Conservation (phyloP, 2,888 invertebrate genomes). For the Caenorhabditis uteleia region DNA sequence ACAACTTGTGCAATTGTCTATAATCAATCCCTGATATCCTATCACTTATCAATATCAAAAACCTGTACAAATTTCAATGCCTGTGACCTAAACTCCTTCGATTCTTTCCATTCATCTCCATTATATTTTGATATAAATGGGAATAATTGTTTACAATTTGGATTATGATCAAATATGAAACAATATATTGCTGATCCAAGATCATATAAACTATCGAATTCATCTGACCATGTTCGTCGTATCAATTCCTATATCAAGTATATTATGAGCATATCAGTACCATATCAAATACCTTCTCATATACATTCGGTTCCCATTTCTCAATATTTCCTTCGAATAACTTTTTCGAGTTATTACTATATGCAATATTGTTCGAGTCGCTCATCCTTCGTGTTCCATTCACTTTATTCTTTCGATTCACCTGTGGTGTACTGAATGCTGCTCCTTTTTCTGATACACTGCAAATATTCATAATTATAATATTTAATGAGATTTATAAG, state of each 20-base stretch:
- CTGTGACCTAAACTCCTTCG: conserved; percentile 61
- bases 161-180: conserved; percentile 64
- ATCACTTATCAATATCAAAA: neutral
- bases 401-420: conserved; percentile 42
- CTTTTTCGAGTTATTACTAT: conserved; percentile 27
- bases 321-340: conserved; percentile 48
- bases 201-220: conserved; percentile 65
- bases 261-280: conserved; percentile 5
- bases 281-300: conserved; percentile 46
- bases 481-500: too few relatives aligned
- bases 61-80: conserved; percentile 66
- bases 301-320: conserved; percentile 60
- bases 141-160: conserved; percentile 62
- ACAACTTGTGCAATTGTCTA: conserved; percentile 63
- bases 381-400: conserved; percentile 42
- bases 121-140: conserved; percentile 55
- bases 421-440: conserved; percentile 50
- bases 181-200: conserved; percentile 63
- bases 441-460: conserved; percentile 45
- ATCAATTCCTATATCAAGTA: too few relatives aligned
- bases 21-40: conserved; percentile 7
- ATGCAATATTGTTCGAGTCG: conserved; percentile 32
- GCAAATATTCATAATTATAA: too few relatives aligned
- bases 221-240: conserved; percentile 65
- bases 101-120: conserved; percentile 57